These are phyloP conservation scores for Hoplodrina blanda DNA, from an alignment of 2,888 invertebrate genomes.

Conservation along the genomic window DNA sequence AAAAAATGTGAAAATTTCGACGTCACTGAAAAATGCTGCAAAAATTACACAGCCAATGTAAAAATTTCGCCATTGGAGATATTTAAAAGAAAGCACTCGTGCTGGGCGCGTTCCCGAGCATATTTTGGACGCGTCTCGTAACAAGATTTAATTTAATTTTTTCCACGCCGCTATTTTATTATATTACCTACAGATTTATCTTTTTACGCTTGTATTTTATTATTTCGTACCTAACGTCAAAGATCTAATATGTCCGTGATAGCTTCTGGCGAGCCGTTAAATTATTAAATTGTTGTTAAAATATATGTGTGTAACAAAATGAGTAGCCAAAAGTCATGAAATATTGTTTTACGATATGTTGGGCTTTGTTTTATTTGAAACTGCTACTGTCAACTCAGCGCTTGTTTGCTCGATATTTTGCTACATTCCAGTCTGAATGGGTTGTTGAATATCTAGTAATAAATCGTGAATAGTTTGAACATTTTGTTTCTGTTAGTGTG, in stretches of 20 bases:
- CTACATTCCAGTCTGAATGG: conserved; percentile 68
- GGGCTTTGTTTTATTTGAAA: conserved; percentile 67
- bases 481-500: conserved; percentile 76
- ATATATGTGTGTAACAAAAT: conserved; percentile 27
- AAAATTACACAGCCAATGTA: conserved; percentile 31
- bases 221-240: conserved; percentile 60
- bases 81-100: conserved; percentile 56
- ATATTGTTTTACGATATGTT: conserved; percentile 65
- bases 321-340: conserved; percentile 55
- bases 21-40: conserved; percentile 13
- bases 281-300: conserved; percentile 39
- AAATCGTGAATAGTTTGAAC: conserved; percentile 77
- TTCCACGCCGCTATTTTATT: conserved; percentile 69
- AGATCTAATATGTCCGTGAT: conserved; percentile 50
- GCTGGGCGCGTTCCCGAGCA: conserved; percentile 60
- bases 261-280: conserved; percentile 33
- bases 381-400: conserved; percentile 66
- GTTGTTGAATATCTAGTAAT: conserved; percentile 75
- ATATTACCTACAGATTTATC: conserved; percentile 66
- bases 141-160: conserved; percentile 71
- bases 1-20: conserved; percentile 1
- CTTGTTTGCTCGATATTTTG: conserved; percentile 70
- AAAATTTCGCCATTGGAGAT: conserved; percentile 56
- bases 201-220: conserved; percentile 70
- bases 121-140: conserved; percentile 64